These are phyloP conservation scores for Stenolophus ochropezus DNA, from an alignment of 2,888 invertebrate species.

Conservation along the genomic window DNA sequence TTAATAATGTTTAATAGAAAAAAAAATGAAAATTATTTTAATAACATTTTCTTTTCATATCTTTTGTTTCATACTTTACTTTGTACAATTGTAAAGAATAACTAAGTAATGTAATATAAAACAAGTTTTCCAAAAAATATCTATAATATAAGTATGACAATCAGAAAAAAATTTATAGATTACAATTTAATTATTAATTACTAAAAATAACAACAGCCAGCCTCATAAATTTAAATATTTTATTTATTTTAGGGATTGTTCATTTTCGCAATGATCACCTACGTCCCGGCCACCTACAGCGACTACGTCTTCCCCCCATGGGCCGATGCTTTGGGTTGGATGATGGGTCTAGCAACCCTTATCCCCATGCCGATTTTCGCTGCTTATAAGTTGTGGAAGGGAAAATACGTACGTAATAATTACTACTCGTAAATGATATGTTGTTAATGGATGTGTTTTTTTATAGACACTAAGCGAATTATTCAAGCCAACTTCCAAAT, in stretches of 20 bases:
- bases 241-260: constrained; percentile 79
- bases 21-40: too few relatives aligned
- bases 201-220: too few relatives aligned
- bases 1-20: too few relatives aligned
- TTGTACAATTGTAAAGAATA: too few relatives aligned
- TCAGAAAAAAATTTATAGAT: too few relatives aligned
- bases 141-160: too few relatives aligned
- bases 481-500: constrained; percentile 74
- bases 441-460: constrained; percentile 49
- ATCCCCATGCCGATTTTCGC: constrained; percentile 81
- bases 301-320: constrained; percentile 81
- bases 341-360: constrained; percentile 82
- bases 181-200: too few relatives aligned
- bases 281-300: constrained; percentile 79
- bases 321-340: constrained; percentile 83
- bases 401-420: constrained; percentile 71
- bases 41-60: too few relatives aligned
- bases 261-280: constrained; percentile 82
- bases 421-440: neutral
- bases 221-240: neutral
- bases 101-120: too few relatives aligned
- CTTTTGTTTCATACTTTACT: too few relatives aligned
- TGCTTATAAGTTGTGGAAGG: constrained; percentile 72
- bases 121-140: too few relatives aligned
- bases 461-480: constrained; percentile 75